Percentiles rank a stretch among this genome's conserved stretches.
phyloP scores from a whole-genome alignment of 2,113 vertebrate genomes.

The cattle (Bos taurus) region ARS-UCD2.0 NC_037338.1:29172001-29172500 shows the following conservation, averaged over 20 bases:
- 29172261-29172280: background rate
- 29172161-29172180: background rate
- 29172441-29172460: background rate
- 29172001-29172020: too few relatives aligned
- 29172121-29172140: too few relatives aligned
- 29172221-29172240: background rate
- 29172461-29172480: fast-evolving
- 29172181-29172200: background rate
- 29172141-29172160: too few relatives aligned
- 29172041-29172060: too few relatives aligned
- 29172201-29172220: background rate
- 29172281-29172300: background rate
- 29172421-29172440: background rate
- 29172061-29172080: too few relatives aligned
- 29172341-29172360: background rate
- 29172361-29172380: background rate
- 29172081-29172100: too few relatives aligned
- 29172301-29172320: background rate
- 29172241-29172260: background rate
- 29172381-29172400: background rate
- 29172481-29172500: background rate
- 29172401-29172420: background rate
- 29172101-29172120: too few relatives aligned
- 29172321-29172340: background rate
- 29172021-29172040: too few relatives aligned